These are phyloP conservation scores for Tiphia femorata DNA, from an alignment of 2,888 invertebrate genomes.

Conservation along the genomic window DNA sequence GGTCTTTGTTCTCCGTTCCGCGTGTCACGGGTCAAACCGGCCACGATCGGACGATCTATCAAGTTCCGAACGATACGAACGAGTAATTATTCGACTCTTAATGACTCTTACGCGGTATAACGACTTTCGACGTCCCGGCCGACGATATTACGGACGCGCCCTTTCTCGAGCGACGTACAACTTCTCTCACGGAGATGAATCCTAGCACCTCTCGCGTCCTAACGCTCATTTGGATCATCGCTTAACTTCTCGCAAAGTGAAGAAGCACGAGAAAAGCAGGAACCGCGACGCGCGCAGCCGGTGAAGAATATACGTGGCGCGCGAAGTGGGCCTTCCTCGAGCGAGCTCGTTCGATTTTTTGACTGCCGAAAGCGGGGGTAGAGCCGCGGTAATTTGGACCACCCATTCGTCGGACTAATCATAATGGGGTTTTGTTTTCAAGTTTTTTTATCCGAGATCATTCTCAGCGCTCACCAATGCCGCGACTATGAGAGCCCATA, in stretches of 20 bases:
- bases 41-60: conserved; percentile 55
- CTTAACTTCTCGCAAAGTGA: too few relatives aligned
- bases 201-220: conserved; percentile 1
- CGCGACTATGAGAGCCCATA: conserved; percentile 14
- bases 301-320: too few relatives aligned
- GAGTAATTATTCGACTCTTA: conserved; percentile 55
- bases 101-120: conserved; percentile 50
- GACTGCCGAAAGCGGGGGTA: background rate
- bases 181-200: conserved; percentile 14
- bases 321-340: too few relatives aligned
- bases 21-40: conserved; percentile 46
- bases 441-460: conserved; percentile 50
- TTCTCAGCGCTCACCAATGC: conserved; percentile 21
- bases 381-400: conserved; percentile 63
- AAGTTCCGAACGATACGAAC: conserved; percentile 48
- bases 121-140: conserved; percentile 34
- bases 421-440: conserved; percentile 64
- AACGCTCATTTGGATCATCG: too few relatives aligned
- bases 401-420: conserved; percentile 63
- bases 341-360: too few relatives aligned
- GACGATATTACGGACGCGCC: conserved; percentile 22
- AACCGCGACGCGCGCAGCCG: too few relatives aligned
- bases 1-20: conserved; percentile 30
- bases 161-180: conserved; percentile 16
- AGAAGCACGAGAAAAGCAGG: too few relatives aligned